Percentiles rank a stretch among this genome's conserved stretches.
Evolutionary conservation across 2,797 vertebrate species (phyloP).

Genomic region (Etheostoma perlongum): DNA sequence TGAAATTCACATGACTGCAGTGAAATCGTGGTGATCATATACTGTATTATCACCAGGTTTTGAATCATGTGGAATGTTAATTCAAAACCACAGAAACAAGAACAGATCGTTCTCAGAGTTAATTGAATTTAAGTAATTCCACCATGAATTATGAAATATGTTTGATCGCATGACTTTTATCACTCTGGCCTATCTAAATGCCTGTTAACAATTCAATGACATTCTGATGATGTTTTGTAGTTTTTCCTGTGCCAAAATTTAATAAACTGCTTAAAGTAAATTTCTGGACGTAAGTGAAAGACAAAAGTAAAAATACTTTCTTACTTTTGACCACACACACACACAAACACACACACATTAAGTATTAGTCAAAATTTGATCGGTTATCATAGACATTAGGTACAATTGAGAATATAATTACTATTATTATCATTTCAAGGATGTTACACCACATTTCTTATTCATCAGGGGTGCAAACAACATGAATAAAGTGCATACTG

Average conservation of each 20-base stretch:
- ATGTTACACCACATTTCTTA: background rate
- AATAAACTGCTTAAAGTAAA: background rate
- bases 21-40: conserved; percentile 19
- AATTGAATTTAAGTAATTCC: conserved; percentile 46
- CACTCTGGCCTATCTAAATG: background rate
- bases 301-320: background rate
- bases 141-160: conserved; percentile 37
- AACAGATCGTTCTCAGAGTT: conserved; percentile 21
- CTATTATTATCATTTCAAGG: background rate
- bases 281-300: background rate
- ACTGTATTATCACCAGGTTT: conserved; percentile 38
- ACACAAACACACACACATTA: no score
- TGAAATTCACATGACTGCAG: conserved; percentile 37
- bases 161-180: conserved; percentile 44
- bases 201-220: background rate
- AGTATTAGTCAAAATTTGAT: background rate
- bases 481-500: background rate
- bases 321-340: background rate
- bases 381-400: background rate
- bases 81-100: conserved; percentile 4
- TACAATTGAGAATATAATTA: background rate
- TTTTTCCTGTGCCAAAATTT: background rate
- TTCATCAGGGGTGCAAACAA: background rate
- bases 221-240: background rate
- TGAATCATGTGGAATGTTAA: conserved; percentile 41